These are phyloP conservation scores for Butastur rufipennis DNA, from an alignment of 2,113 vertebrate species.

Conservation along the genomic window DNA sequence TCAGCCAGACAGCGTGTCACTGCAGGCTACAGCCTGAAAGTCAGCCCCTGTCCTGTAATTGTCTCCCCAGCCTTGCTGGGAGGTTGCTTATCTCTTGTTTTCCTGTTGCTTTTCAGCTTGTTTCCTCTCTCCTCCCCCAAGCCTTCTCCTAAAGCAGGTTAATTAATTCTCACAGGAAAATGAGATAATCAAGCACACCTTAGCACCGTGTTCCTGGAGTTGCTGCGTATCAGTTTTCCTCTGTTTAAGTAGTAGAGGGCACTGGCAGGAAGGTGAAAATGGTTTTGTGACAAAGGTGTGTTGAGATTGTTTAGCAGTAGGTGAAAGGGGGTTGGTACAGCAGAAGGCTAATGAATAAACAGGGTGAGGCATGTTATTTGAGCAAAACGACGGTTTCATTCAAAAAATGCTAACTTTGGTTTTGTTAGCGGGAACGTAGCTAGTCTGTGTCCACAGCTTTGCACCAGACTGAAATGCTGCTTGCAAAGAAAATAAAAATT, in stretches of 20 bases:
- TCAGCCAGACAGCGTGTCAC: background rate
- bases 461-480: background rate
- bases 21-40: background rate
- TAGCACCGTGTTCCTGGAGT: rapidly evolving
- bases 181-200: background rate
- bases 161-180: background rate
- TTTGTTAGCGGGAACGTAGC: background rate
- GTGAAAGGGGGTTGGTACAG: background rate
- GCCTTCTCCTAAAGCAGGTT: background rate
- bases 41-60: background rate
- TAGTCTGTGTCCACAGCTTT: background rate
- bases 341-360: background rate
- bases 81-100: background rate
- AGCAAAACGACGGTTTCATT: background rate
- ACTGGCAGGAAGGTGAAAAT: background rate
- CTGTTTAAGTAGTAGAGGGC: background rate
- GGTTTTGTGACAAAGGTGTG: background rate
- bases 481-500: background rate
- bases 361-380: background rate
- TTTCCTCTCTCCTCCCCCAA: background rate
- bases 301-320: background rate
- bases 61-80: background rate
- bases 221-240: background rate
- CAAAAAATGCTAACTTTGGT: background rate
- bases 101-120: background rate